Evolutionary conservation across 2,888 invertebrate genomes (phyloP).

Genomic region (Pterostichus madidus): DNA sequence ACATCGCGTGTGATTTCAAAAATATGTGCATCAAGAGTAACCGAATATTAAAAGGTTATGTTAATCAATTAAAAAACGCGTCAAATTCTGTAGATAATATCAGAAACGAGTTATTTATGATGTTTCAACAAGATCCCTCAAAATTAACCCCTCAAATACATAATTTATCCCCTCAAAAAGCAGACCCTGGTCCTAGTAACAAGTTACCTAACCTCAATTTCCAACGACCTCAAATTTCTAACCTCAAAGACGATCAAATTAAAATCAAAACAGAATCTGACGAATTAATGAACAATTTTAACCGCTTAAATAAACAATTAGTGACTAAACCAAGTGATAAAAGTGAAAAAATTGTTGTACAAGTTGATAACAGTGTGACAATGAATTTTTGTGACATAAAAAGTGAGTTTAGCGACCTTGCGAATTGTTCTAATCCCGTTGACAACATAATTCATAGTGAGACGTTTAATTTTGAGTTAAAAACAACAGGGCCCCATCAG

Average conservation of each 20-base stretch:
- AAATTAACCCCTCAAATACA: neutral
- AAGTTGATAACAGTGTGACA: neutral
- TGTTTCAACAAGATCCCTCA: slow-evolving; percentile 1
- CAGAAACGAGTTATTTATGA: slow-evolving; percentile 50
- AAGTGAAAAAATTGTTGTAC: slow-evolving; percentile 48
- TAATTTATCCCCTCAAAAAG: neutral
- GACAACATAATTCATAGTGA: slow-evolving; percentile 10
- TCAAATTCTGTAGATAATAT: slow-evolving; percentile 40
- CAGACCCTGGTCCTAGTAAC: neutral
- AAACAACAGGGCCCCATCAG: slow-evolving; percentile 13
- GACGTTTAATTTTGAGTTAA: slow-evolving; percentile 23
- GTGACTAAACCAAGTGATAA: slow-evolving; percentile 2
- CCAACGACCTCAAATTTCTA: too few relatives aligned
- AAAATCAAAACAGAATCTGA: too few relatives aligned
- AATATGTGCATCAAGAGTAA: slow-evolving; percentile 48
- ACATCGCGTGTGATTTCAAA: slow-evolving; percentile 44
- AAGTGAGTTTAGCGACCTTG: slow-evolving; percentile 46
- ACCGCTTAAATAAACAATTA: neutral
- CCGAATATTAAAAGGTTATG: slow-evolving; percentile 29
- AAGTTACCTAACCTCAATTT: neutral
- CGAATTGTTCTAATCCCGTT: neutral
- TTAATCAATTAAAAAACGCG: slow-evolving; percentile 39
- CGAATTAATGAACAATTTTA: too few relatives aligned
- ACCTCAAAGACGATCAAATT: too few relatives aligned
- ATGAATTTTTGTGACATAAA: slow-evolving; percentile 27